Conservation (phyloP, 1,140 invertebrate species). For the Apis dorsata region DNA sequence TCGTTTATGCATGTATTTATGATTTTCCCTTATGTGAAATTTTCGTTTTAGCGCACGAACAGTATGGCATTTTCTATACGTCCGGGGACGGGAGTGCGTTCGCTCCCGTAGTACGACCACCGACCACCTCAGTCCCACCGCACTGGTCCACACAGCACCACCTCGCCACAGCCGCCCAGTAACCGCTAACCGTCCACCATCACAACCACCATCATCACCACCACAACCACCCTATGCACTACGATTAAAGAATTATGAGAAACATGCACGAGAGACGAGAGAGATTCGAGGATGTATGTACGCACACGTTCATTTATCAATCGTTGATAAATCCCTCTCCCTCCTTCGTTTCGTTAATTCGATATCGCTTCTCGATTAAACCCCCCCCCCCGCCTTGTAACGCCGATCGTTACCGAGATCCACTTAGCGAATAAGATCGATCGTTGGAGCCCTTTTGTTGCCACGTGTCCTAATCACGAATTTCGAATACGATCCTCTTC, state of each 20-base stretch:
- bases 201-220: conserved; percentile 71
- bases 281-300: conserved; percentile 71
- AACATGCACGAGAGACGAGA: conserved; percentile 58
- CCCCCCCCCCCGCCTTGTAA: not conserved
- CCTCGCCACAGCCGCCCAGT: conserved; percentile 81
- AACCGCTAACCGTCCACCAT: conserved; percentile 80
- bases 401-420: conserved; percentile 8
- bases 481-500: not conserved
- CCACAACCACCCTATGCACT: conserved; percentile 69
- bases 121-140: conserved; percentile 81
- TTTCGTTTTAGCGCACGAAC: conserved; percentile 84
- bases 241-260: conserved; percentile 74
- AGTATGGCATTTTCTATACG: conserved; percentile 80
- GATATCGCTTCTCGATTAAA: not conserved
- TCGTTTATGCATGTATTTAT: conserved; percentile 68
- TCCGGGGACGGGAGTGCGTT: conserved; percentile 82
- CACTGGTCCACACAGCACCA: conserved; percentile 82
- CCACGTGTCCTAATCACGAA: conserved; percentile 54
- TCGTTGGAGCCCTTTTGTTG: conserved; percentile 50
- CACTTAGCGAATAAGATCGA: conserved; percentile 21
- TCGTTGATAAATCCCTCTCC: conserved; percentile 5
- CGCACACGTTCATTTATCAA: conserved; percentile 59
- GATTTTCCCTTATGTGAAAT: conserved; percentile 74
- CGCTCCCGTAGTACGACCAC: conserved; percentile 82
- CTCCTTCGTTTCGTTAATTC: conserved; percentile 2